Evolutionary conservation across 2,113 vertebrate species (phyloP).

Genomic region (Plestiodon gilberti): DNA sequence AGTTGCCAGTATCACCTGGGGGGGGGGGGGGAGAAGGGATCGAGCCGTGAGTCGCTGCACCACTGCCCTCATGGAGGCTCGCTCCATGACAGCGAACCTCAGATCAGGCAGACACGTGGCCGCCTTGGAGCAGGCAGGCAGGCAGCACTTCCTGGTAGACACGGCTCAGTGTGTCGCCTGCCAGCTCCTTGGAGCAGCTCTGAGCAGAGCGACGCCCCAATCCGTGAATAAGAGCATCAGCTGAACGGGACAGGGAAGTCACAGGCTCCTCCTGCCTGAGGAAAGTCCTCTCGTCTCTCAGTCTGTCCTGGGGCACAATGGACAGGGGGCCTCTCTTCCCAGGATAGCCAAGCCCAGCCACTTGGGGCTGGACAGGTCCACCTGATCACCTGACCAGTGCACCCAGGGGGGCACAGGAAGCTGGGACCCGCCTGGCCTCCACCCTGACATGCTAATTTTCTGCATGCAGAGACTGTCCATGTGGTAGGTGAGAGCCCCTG

Average conservation of each 20-base stretch:
- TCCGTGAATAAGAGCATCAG: no score
- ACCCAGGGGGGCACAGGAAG: no score
- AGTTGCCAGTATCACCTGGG: conserved; percentile 90
- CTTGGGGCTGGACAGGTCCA: no score
- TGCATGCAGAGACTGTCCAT: no score
- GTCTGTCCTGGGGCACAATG: background rate
- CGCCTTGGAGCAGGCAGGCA: no score
- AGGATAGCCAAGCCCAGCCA: no score
- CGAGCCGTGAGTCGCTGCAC: fast-evolving
- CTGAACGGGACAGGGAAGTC: no score
- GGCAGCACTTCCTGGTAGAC: no score
- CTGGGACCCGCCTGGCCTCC: background rate
- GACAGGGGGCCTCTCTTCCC: background rate
- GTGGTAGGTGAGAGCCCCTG: no score
- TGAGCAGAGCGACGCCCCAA: no score
- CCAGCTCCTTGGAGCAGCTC: no score
- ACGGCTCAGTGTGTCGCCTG: no score
- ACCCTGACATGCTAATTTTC: background rate
- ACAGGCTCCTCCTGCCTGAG: background rate
- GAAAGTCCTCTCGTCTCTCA: background rate
- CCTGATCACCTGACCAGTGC: background rate
- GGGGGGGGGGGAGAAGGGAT: fast-evolving
- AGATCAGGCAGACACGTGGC: background rate
- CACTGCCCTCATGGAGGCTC: background rate
- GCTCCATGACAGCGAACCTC: background rate